Base-by-base conservation (phyloP, 1,140 invertebrate genomes). In the Panagrolaimus sp. region DNA sequence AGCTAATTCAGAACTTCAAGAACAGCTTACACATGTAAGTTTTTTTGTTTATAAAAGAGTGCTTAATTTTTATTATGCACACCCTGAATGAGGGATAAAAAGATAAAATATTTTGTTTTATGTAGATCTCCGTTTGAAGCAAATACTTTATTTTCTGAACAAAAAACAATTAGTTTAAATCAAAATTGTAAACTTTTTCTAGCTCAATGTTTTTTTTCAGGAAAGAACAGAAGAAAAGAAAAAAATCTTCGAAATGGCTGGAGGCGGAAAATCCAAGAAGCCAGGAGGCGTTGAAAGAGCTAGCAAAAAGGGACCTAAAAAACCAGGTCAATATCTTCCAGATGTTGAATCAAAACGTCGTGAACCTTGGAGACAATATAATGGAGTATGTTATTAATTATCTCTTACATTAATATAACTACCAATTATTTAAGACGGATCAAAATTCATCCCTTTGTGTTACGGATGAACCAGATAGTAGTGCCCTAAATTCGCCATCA, bases 171-270 rank as follows among this genome's bases (percentile, higher is more conserved):
- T n/a, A n/a, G n/a, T n/a, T n/a, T n/a, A n/a, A n/a, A n/a, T n/a
- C n/a, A n/a, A n/a, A n/a, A n/a, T n/a, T n/a, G n/a, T n/a, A n/a
- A n/a, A n/a, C n/a, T n/a, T n/a, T n/a, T n/a, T n/a, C n/a, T n/a
- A n/a, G n/a, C n/a, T n/a, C n/a, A 38, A 38, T 38, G 2, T 38
- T 38, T 4, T 38, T 38, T 38, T 38, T 51, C 87, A 91, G 75
- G 93, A 96, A 83, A 86, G 92, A 61, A 93, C 91, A 0, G 93
- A 94, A 85, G 92, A 94, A 81, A 87, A 92, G 73, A 87, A 91
- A 73, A 95, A 95, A 86, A 90, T 94, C 87, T 93, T 93, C 74
- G 90, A 92, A 85, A 88, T 93, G 77, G 90, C 88, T 0, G 91
- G 85, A 67, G 79, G 84, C 75, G 77, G 78, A 70, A 70, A 70